Percentiles rank a stretch among this genome's conserved stretches.
phyloP scores from a whole-genome alignment of 2,888 invertebrate species.

The Lycocerus yunnanus region DNA sequence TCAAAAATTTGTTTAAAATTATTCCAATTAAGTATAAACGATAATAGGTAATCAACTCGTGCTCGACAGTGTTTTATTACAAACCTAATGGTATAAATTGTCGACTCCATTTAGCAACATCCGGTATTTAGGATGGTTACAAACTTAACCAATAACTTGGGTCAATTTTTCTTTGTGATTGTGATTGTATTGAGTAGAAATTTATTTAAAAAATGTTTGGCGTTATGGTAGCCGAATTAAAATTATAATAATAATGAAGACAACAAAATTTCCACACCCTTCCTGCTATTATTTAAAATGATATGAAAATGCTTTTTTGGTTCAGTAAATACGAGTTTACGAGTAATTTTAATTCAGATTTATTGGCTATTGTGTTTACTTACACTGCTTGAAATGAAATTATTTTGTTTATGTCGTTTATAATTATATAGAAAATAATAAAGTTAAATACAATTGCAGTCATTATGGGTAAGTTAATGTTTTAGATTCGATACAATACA shows the following conservation, averaged over 20 bases:
- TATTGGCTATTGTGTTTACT: constrained; percentile 51
- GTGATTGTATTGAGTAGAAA: background rate
- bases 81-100: constrained; percentile 41
- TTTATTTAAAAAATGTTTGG: constrained; percentile 13
- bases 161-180: background rate
- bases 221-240: constrained; percentile 23
- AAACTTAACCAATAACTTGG: background rate
- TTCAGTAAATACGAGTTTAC: constrained; percentile 46
- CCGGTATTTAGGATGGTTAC: constrained; percentile 11
- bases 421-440: constrained; percentile 23
- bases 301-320: constrained; percentile 49
- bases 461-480: constrained; percentile 17
- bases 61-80: constrained; percentile 30
- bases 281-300: constrained; percentile 46
- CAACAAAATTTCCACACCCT: constrained; percentile 38
- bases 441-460: constrained; percentile 17
- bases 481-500: constrained; percentile 14
- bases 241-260: constrained; percentile 30
- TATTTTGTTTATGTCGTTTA: constrained; percentile 22
- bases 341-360: constrained; percentile 44
- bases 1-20: constrained; percentile 1
- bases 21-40: constrained; percentile 6
- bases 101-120: constrained; percentile 39
- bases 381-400: constrained; percentile 46
- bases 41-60: constrained; percentile 13